These are phyloP conservation scores for Alces alces DNA, from an alignment of 2,113 vertebrate species.

Conservation along the genomic window DNA sequence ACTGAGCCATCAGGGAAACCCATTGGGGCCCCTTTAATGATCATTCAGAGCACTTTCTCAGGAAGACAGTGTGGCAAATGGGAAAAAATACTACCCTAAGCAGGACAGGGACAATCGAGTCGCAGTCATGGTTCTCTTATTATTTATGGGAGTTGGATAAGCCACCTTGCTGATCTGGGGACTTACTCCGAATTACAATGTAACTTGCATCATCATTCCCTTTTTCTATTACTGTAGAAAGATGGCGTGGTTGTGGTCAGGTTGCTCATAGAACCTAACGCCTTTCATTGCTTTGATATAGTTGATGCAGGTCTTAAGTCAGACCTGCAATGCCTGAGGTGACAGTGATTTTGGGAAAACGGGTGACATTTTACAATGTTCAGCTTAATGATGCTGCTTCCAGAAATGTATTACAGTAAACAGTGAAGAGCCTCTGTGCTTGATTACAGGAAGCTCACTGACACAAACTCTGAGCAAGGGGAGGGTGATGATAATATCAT, in stretches of 20 bases:
- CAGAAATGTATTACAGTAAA: neutral
- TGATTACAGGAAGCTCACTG: neutral
- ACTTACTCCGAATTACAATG: neutral
- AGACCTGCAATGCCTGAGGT: neutral
- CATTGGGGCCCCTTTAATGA: accelerated
- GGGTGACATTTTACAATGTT: neutral
- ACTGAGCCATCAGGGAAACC: neutral
- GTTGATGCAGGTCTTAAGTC: neutral
- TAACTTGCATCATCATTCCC: neutral
- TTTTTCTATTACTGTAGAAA: neutral
- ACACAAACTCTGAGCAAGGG: neutral
- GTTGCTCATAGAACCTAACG: neutral
- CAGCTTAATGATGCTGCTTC: neutral
- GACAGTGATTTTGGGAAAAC: neutral
- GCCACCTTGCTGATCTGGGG: neutral
- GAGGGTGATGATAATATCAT: neutral
- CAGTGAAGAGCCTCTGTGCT: neutral
- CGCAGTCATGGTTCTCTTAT: neutral
- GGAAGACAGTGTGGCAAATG: neutral
- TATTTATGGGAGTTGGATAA: neutral
- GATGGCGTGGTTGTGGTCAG: neutral
- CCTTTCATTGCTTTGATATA: neutral
- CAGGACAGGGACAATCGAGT: neutral
- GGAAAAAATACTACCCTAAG: neutral
- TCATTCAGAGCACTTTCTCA: neutral